Conservation (phyloP, 2,888 invertebrate species). For the Drosophila meridiana region DNA sequence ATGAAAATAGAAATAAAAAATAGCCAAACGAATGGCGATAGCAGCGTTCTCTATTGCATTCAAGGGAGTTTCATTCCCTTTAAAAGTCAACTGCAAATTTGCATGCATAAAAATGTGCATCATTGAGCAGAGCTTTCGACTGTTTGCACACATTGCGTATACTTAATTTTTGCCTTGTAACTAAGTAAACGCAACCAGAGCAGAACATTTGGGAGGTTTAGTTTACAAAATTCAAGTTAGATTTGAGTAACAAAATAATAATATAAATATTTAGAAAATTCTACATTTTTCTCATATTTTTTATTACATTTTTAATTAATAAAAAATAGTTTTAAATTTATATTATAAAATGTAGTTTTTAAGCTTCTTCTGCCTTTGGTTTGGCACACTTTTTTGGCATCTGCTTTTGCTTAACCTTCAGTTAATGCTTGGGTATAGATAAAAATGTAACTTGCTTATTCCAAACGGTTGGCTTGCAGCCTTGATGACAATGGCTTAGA, state of each 20-base stretch:
- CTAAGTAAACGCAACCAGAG: conserved; percentile 27
- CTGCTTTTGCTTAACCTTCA: background rate
- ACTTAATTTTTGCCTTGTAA: conserved; percentile 40
- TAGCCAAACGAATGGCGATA: conserved; percentile 33
- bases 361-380: background rate
- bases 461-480: background rate
- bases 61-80: conserved; percentile 16
- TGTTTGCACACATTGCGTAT: conserved; percentile 55
- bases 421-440: background rate
- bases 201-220: background rate
- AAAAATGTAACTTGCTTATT: background rate
- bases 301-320: no score
- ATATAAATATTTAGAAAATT: no score
- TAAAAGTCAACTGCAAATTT: conserved; percentile 23
- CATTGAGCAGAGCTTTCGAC: conserved; percentile 22
- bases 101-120: conserved; percentile 19
- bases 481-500: conserved; percentile 22
- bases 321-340: background rate
- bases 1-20: conserved; percentile 12
- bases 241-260: background rate
- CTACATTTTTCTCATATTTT: no score
- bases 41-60: conserved; percentile 23
- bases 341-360: background rate
- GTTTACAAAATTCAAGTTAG: background rate
- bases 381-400: background rate